Evolutionary conservation across 2,113 vertebrate species (phyloP), one percentile per base, ranked within the genome.

Genomic region (Labeo rohita): DNA sequence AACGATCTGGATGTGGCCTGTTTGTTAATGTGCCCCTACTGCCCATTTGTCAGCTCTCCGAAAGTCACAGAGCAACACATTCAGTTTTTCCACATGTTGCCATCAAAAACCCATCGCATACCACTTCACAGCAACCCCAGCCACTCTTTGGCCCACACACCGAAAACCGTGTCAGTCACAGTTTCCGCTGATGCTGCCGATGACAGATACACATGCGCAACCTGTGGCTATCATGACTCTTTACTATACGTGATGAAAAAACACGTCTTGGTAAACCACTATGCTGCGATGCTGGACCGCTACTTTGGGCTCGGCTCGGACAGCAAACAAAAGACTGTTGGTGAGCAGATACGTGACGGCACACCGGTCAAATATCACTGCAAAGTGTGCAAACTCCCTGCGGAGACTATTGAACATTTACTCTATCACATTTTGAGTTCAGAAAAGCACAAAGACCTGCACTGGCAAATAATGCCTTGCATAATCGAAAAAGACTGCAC

Each of bases 181-280:
- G 92, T 94, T 43, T 93, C 95, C 83, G 89, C 92, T 45, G 92
- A 93, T 85, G 88, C 93, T 0, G 89, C 91, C 1, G 92, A 93
- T 66, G 94, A 96, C 86, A 94, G 94, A 75, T 97, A 96, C 79
- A 95, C 93, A 0, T 97, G 97, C 87, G 89, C 94, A 82, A 96
- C 94, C 84, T 97, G 97, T 89, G 95, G 94, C 52, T 97, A 95
- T 77, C 94, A 95, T 34, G 96, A 97, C 84, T 96, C 94, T 0
- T 70, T 97, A 49, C 95, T 97, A 87, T 97, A 97, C 85, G 96
- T 95, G 76, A 97, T 97, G 94, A 97, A 96, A 93, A 97, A 96
- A 86, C 97, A 97, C 3, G 95, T 97, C 70, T 93, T 97, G 85
- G 90, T 96, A 12, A 95, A 93, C 84, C 97, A 97, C 89, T 96